Evolutionary conservation across 2,888 invertebrate genomes (phyloP), one percentile per base, ranked within the genome.

Genomic region (Seladonia tumulorum): DNA sequence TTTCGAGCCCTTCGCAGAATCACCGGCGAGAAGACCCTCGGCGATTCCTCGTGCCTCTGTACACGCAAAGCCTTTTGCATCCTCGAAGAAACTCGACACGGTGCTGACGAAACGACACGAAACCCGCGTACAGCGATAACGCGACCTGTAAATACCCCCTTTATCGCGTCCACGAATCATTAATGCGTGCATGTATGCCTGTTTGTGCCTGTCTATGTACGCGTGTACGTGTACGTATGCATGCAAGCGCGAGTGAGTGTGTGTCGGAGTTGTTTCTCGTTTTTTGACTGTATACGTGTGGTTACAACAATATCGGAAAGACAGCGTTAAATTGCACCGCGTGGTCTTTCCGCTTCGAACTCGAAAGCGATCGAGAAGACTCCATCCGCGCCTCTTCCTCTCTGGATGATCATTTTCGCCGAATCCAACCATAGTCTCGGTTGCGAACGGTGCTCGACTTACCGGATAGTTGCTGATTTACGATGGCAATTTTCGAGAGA

Each of bases 141-240:
- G 66, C 63, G 71, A 81, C 79, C 79, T 90, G 88, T 90, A 90
- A 87, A 90, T 90, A 89, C 73, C 53, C 42, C 39, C 71, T 79
- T 81, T 88, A 83, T 85, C 84, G 74, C 77, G 74, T 79, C 87
- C 82, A 81, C 81, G 82, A 88, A 71, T 75, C 80, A 68, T 76
- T 53, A 79, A 83, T 86, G 74, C 87, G 63, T 82, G 86, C 89
- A 87, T 83, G 87, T 86, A 73, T 84, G 75, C 83, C 35, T 68
- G 35, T 68, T 5, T 39, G 35, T 60, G 60, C 29, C 35, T 39
- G 18, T 22, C 18, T 66, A 39, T 68, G 39, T 22, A n/a, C 10
- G 18, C 35, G 18, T 18, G 25, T 60, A 25, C 35, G 18, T 8
- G 25, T 60, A 25, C 60, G 25, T 60, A 16, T 25, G 60, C 49